These are phyloP conservation scores for Chrysolina oricalcia DNA, from an alignment of 2,888 invertebrate genomes.

Conservation along the genomic window DNA sequence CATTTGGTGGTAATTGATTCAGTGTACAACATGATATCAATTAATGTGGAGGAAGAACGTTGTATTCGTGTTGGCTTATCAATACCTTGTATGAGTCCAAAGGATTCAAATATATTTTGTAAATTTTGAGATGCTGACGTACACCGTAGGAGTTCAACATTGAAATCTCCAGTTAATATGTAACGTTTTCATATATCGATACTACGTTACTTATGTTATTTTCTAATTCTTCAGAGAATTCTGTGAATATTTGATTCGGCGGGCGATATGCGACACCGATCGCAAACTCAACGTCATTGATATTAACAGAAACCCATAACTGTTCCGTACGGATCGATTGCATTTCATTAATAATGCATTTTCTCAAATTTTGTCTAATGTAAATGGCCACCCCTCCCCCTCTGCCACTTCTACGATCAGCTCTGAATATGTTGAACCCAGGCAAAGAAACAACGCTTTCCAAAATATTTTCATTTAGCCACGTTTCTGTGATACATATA, in stretches of 20 bases:
- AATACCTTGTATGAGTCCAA: slow-evolving; percentile 23
- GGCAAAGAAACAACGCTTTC: slow-evolving; percentile 8
- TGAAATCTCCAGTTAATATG: slow-evolving; percentile 24
- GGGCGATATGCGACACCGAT: slow-evolving; percentile 9
- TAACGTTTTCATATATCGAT: slow-evolving; percentile 24
- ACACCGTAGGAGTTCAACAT: slow-evolving; percentile 17
- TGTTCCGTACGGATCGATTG: too few relatives aligned
- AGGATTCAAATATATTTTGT: slow-evolving; percentile 19
- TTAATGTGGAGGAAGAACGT: slow-evolving; percentile 1
- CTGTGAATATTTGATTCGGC: slow-evolving; percentile 9
- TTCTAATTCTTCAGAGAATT: slow-evolving; percentile 9
- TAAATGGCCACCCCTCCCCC: too few relatives aligned
- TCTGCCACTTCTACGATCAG: slow-evolving; percentile 8
- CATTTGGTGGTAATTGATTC: slow-evolving; percentile 9
- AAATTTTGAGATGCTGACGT: slow-evolving; percentile 14
- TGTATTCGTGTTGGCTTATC: slow-evolving; percentile 13
- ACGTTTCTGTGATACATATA: slow-evolving; percentile 21
- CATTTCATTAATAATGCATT: neutral
- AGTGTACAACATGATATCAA: neutral
- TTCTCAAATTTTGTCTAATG: slow-evolving; percentile 1
- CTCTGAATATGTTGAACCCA: slow-evolving; percentile 8
- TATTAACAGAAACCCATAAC: too few relatives aligned
- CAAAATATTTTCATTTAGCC: slow-evolving; percentile 17
- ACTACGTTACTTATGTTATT: slow-evolving; percentile 5
- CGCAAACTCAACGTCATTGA: too few relatives aligned